Evolutionary conservation across 2,888 invertebrate species (phyloP), one percentile per base, ranked within the genome.

Genomic region (Idaea biselata): DNA sequence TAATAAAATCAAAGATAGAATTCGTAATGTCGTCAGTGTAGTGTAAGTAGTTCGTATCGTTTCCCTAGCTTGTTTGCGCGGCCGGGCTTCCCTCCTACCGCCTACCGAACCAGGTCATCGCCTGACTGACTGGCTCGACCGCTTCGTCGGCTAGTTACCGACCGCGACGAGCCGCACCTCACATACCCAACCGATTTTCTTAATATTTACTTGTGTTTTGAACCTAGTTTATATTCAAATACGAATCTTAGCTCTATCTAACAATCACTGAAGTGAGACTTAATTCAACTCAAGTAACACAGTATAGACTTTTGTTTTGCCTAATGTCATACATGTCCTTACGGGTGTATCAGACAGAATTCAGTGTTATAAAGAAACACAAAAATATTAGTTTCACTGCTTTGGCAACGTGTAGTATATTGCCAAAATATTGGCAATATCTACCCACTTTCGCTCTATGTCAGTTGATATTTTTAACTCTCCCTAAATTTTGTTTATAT

Each of bases 41-140:
- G 44, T 44, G 44, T 44, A 44, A 44, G 44, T 44, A 44, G 44
- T 44, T 60, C 65, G 69, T 68, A 64, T 70, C 65, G 68, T 68
- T 75, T 75, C 83, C 82, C 80, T 81, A 79, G 81, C 77, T 75
- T 74, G 70, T 71, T 76, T 60, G 64, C 59, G 68, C 59, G 64
- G 62, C 61, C 74, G 84, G 86, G 85, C 87, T 88, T 89, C 88
- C 88, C 88, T 89, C 79, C 55, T 56, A 56, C 56, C 76, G 77
- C n/a, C 56, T 75, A 56, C 56, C 76, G 77, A 91, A 86, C 85
- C 89, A 86, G 90, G 90, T 89, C 90, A 88, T 83, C 88, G 85
- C 77, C 84, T 84, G 79, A 74, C 79, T 78, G 83, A 82, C 82
- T 79, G 77, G 81, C 80, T 74, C 79, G 81, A 85, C 87, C 83